These are phyloP conservation scores for Hucho hucho DNA, from an alignment of 2,113 vertebrate genomes.

Conservation along the genomic window DNA sequence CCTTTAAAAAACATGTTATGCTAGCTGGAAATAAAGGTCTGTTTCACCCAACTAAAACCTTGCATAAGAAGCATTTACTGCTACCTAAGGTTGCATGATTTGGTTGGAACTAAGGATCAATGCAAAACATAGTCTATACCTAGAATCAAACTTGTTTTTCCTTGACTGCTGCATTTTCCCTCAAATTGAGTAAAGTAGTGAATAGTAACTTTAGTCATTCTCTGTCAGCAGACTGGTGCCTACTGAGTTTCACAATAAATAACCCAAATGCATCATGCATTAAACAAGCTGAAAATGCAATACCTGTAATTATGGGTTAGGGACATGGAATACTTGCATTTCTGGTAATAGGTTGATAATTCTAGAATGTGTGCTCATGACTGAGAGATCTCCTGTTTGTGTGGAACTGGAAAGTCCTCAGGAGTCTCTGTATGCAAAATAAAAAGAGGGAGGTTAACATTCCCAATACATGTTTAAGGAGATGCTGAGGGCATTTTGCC, in stretches of 20 bases:
- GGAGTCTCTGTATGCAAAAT: too few relatives aligned
- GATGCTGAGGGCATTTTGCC: conserved; percentile 44
- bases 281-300: conserved; percentile 20
- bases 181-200: conserved; percentile 58
- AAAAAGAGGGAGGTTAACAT: conserved; percentile 42
- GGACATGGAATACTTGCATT: not conserved
- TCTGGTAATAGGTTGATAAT: not conserved
- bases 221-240: conserved; percentile 33
- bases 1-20: conserved; percentile 36
- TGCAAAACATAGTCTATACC: conserved; percentile 38
- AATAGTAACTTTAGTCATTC: conserved; percentile 48
- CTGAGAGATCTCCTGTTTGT: conserved; percentile 7
- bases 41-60: conserved; percentile 26
- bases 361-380: not conserved
- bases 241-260: conserved; percentile 12
- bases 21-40: conserved; percentile 38
- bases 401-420: conserved; percentile 11
- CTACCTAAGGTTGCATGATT: conserved; percentile 35
- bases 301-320: conserved; percentile 11
- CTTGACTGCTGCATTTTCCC: conserved; percentile 27
- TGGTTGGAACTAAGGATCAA: conserved; percentile 34
- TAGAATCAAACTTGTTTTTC: conserved; percentile 11
- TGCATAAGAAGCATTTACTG: conserved; percentile 18
- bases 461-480: conserved; percentile 36
- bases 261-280: conserved; percentile 9